Conservation (phyloP, 2,888 invertebrate species). For the Ligdia adustata region DNA sequence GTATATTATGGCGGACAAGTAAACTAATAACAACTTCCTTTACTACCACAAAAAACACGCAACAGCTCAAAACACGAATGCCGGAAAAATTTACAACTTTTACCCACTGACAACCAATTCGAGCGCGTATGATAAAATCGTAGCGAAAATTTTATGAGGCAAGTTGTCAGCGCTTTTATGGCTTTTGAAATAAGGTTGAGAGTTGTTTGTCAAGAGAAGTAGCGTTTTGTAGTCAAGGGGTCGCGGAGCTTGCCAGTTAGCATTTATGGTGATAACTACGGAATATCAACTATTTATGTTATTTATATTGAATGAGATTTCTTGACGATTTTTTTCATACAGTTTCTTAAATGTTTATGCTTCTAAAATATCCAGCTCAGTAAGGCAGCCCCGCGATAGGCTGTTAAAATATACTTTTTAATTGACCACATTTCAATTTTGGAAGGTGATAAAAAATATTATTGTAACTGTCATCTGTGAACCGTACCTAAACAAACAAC, state of each 20-base stretch:
- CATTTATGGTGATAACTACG: slow-evolving; percentile 65
- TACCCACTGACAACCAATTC: slow-evolving; percentile 56
- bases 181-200: slow-evolving; percentile 37
- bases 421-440: too few species aligned
- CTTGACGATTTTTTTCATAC: too few species aligned
- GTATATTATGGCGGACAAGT: slow-evolving; percentile 20
- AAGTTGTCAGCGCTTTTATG: slow-evolving; percentile 36
- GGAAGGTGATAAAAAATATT: too few species aligned
- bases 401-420: too few species aligned
- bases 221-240: slow-evolving; percentile 34
- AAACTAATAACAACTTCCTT: slow-evolving; percentile 36
- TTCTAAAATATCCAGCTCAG: too few species aligned
- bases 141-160: slow-evolving; percentile 37
- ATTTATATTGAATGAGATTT: slow-evolving; percentile 47
- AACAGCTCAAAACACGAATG: slow-evolving; percentile 49
- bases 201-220: slow-evolving; percentile 38
- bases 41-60: slow-evolving; percentile 36
- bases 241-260: slow-evolving; percentile 46
- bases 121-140: slow-evolving; percentile 58
- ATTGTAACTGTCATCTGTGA: too few species aligned
- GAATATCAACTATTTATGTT: slow-evolving; percentile 41
- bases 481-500: too few species aligned
- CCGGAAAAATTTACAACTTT: slow-evolving; percentile 60
- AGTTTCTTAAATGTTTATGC: too few species aligned
- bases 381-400: too few species aligned